Conservation (phyloP, 2,888 invertebrate genomes). For the Pristionchus entomophagus region DNA sequence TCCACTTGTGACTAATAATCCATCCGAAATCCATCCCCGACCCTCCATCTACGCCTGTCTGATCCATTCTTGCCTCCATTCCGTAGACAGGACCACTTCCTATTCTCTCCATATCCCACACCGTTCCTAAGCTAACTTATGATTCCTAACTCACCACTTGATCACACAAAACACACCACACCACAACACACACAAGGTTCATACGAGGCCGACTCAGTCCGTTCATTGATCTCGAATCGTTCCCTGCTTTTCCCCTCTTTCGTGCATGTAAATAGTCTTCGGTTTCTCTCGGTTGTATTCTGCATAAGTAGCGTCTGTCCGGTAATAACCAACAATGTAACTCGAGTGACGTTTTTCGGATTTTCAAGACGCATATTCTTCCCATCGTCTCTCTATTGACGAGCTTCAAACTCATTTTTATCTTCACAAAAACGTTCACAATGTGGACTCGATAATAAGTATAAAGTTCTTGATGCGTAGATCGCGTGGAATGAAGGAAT, state of each 20-base stretch:
- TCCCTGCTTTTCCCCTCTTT: not conserved
- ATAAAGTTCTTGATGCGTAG: conserved; percentile 25
- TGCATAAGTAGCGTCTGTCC: conserved; percentile 9
- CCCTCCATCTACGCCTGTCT: not conserved
- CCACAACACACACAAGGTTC: conserved; percentile 33
- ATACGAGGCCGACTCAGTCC: conserved; percentile 38
- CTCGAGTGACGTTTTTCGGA: conserved; percentile 5
- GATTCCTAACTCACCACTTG: not conserved
- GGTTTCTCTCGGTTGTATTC: conserved; percentile 21
- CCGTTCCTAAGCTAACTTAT: conserved; percentile 20
- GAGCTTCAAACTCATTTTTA: conserved; percentile 18
- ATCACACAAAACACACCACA: not conserved
- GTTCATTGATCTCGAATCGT: conserved; percentile 30
- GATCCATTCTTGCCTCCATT: not conserved
- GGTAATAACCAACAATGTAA: not conserved
- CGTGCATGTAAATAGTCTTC: conserved; percentile 8
- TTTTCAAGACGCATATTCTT: conserved; percentile 7
- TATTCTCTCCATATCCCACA: not conserved
- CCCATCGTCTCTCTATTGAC: conserved; percentile 31
- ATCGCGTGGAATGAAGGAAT: not conserved
- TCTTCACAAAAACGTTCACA: not conserved
- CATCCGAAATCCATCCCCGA: not conserved
- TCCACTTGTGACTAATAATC: not conserved
- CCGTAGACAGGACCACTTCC: not conserved
- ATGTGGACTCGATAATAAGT: conserved; percentile 31